A percentile compares a stretch with the other conserved stretches of the same genome.
Conservation (phyloP, 1,140 invertebrate species). For the Aradophagus sp. region DNA sequence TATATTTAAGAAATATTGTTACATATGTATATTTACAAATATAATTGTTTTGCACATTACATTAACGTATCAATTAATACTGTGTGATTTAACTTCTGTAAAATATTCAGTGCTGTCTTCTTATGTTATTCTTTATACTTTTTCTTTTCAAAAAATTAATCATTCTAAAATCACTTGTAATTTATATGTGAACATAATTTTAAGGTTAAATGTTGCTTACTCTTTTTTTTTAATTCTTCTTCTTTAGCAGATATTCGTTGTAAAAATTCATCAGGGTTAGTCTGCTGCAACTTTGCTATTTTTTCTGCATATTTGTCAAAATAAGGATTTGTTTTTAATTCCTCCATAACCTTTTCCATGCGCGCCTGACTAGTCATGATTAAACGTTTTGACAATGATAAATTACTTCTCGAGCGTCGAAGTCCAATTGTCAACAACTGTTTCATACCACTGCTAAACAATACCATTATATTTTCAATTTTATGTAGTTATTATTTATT, state of each 20-base stretch:
- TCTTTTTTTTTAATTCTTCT: slow-evolving; percentile 72
- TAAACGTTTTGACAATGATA: slow-evolving; percentile 59
- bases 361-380: slow-evolving; percentile 76
- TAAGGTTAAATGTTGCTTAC: slow-evolving; percentile 25
- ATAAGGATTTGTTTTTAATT: slow-evolving; percentile 85
- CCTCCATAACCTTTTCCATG: slow-evolving; percentile 78
- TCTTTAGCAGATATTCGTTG: slow-evolving; percentile 78
- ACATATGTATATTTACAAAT: no score
- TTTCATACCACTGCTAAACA: no score
- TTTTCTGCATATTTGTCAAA: slow-evolving; percentile 88
- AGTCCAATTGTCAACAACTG: slow-evolving; percentile 5
- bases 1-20: no score
- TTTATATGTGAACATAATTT: no score
- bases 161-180: slow-evolving; percentile 4
- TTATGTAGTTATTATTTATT: no score
- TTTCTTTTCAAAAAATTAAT: no score
- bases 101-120: slow-evolving; percentile 1
- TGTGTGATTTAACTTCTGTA: no score
- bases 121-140: no score
- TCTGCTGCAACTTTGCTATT: slow-evolving; percentile 83
- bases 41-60: no score
- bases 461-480: no score
- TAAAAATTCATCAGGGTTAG: slow-evolving; percentile 84
- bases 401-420: slow-evolving; percentile 11
- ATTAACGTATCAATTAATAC: no score